Evolutionary conservation across 2,888 invertebrate species (phyloP).

Genomic region (Pterobdella sp.): DNA sequence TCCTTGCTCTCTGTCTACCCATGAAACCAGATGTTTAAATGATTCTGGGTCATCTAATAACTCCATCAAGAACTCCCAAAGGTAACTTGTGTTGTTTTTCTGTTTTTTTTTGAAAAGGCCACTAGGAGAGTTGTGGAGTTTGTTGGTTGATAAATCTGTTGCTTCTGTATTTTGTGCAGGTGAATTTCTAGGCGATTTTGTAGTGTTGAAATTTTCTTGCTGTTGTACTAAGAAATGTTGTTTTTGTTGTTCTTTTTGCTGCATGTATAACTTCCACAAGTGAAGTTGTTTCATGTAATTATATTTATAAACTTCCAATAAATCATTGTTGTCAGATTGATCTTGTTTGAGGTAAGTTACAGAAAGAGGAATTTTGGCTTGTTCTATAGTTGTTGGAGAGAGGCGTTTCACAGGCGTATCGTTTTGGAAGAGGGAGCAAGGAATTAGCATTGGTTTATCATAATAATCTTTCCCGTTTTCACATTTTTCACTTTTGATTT

Average conservation of each 20-base stretch:
- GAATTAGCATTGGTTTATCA: too few relatives aligned
- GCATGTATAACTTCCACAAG: not conserved
- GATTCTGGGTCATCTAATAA: conserved; percentile 21
- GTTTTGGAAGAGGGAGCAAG: too few relatives aligned
- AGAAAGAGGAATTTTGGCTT: not conserved
- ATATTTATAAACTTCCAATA: not conserved
- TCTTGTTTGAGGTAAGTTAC: not conserved
- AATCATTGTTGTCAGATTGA: not conserved
- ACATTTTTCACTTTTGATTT: too few relatives aligned
- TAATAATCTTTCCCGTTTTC: too few relatives aligned
- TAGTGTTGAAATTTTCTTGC: not conserved
- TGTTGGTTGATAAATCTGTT: not conserved
- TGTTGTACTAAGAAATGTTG: not conserved
- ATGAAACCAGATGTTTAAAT: conserved; percentile 14
- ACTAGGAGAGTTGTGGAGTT: not conserved
- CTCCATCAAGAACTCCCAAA: conserved; percentile 31
- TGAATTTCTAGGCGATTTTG: not conserved
- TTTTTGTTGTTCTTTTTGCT: conserved; percentile 10
- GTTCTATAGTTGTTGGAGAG: too few relatives aligned
- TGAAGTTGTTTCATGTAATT: not conserved
- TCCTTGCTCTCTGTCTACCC: conserved; percentile 28
- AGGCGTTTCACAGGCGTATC: too few relatives aligned
- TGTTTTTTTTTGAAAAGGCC: not conserved
- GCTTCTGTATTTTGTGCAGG: not conserved
- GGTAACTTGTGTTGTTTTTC: conserved; percentile 1